Evolutionary conservation across 2,888 invertebrate species (phyloP).

Genomic region (Cephonodes hylas): DNA sequence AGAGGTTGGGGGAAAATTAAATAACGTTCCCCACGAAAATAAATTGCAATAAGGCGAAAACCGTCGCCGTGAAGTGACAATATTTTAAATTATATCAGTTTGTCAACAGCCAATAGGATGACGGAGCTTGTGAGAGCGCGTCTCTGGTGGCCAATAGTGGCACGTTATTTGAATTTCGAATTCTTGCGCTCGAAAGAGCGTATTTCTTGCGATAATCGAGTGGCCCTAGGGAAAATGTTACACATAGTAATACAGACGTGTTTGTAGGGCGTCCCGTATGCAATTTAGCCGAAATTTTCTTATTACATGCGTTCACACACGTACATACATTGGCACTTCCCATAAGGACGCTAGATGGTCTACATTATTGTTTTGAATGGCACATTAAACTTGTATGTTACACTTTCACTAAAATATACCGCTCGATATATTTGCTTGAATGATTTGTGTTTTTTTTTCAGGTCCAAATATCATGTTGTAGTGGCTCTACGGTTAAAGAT

Average conservation of each 20-base stretch:
- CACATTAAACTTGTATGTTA: too few relatives aligned
- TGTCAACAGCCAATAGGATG: conserved; percentile 63
- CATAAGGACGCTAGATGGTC: too few relatives aligned
- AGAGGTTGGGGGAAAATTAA: conserved; percentile 60
- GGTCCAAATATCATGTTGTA: too few relatives aligned
- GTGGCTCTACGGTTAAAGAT: too few relatives aligned
- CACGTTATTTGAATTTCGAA: conserved; percentile 56
- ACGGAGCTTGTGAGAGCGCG: conserved; percentile 32
- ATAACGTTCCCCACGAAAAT: conserved; percentile 70
- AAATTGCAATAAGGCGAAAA: conserved; percentile 74
- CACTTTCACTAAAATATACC: too few relatives aligned
- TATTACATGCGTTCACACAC: too few relatives aligned
- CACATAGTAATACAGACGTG: not conserved
- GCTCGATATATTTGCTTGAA: too few relatives aligned
- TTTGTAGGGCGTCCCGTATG: not conserved
- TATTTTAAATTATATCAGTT: conserved; percentile 76
- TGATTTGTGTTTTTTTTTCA: too few relatives aligned
- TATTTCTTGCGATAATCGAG: conserved; percentile 38
- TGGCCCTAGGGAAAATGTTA: conserved; percentile 35
- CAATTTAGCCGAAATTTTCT: not conserved
- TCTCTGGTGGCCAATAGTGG: conserved; percentile 51
- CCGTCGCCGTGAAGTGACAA: conserved; percentile 65
- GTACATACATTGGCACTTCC: too few relatives aligned
- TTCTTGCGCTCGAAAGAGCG: conserved; percentile 52
- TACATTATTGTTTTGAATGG: too few relatives aligned